A percentile compares a stretch with the other conserved stretches of the same genome.
These are phyloP conservation scores for Ariopsis seemanni DNA, from an alignment of 2,113 vertebrate genomes.

Conservation along the genomic window DNA sequence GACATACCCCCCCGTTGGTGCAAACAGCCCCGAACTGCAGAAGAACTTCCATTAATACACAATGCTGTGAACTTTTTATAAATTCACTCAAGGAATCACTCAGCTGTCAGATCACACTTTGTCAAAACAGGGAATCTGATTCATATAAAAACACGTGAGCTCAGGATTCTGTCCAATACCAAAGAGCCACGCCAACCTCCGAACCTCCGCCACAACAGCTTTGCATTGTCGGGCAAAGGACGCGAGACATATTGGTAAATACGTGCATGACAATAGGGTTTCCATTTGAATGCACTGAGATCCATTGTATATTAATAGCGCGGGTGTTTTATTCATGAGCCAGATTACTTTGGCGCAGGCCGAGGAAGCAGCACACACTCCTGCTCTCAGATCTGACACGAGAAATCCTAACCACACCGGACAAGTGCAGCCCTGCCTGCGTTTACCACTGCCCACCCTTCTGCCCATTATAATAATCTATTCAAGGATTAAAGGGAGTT, in stretches of 20 bases:
- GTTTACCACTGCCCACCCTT: constrained; percentile 67
- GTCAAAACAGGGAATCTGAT: background rate
- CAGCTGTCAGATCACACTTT: constrained; percentile 6
- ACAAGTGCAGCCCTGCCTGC: constrained; percentile 68
- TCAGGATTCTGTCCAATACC: background rate
- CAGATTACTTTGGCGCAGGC: constrained; percentile 64
- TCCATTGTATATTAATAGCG: constrained; percentile 71
- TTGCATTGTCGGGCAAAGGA: background rate
- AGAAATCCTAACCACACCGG: constrained; percentile 72
- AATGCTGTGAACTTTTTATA: background rate
- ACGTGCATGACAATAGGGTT: constrained; percentile 62
- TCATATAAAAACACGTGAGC: background rate
- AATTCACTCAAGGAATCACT: background rate
- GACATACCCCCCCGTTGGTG: background rate
- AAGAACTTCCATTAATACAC: constrained; percentile 3
- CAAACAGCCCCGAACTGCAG: background rate
- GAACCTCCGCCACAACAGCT: background rate
- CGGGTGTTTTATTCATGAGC: constrained; percentile 75
- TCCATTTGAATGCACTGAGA: constrained; percentile 55
- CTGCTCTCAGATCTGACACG: constrained; percentile 64
- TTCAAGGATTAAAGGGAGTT: constrained; percentile 77
- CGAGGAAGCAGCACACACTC: constrained; percentile 47
- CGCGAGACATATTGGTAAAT: constrained; percentile 60
- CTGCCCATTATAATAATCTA: constrained; percentile 79
- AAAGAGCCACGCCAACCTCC: background rate